Conservation (phyloP, 2,113 vertebrate genomes). For the Poicephalus meyeri region DNA sequence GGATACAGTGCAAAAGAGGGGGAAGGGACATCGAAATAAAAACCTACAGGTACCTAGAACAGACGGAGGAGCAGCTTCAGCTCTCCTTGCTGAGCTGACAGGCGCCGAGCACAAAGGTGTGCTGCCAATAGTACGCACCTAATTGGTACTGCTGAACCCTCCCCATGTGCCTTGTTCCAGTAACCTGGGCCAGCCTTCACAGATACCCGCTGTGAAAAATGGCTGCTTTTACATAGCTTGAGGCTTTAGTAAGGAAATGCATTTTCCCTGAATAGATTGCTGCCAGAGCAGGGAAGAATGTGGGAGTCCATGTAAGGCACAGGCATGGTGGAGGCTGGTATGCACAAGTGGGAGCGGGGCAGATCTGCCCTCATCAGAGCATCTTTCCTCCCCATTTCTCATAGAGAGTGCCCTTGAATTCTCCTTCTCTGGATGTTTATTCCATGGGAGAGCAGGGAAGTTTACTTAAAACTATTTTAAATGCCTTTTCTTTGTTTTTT, state of each 20-base stretch:
- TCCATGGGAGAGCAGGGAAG: neutral
- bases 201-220: neutral
- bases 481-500: neutral
- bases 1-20: neutral
- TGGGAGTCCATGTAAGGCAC: neutral
- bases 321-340: fast-evolving
- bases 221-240: neutral
- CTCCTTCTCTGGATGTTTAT: neutral
- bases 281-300: neutral
- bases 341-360: neutral
- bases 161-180: neutral
- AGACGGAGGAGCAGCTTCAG: neutral
- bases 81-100: neutral
- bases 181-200: neutral
- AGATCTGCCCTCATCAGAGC: neutral
- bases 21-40: neutral
- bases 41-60: neutral
- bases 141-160: neutral
- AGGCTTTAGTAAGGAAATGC: neutral
- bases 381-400: neutral
- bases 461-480: slow-evolving; percentile 1
- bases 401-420: neutral
- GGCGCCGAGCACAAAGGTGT: neutral
- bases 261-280: neutral
- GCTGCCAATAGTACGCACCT: neutral